Base-by-base conservation (phyloP, 2,888 invertebrate species). In the Acrobasis repandana region DNA sequence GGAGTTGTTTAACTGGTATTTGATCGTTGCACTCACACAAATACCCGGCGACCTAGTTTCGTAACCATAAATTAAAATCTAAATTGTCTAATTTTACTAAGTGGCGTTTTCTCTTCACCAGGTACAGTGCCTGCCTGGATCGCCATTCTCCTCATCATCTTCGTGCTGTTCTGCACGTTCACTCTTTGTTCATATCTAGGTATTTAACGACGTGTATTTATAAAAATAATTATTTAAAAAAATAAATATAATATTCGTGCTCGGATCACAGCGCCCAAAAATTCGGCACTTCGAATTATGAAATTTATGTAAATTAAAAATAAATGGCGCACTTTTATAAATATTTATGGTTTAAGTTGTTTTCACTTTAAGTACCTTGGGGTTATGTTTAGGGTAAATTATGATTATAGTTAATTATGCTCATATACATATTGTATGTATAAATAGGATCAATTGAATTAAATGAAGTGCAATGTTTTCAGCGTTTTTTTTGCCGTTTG, bases 121-220 rank as follows among this genome's bases (percentile, higher is more conserved):
- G 97, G 94, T 88, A 95, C 96, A 60, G 93, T 97, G 76, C 97
- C 97, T 63, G 95, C 95, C 65, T 97, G 97, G 96, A 84, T 96
- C 66, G 97, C 96, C 74, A 93, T 96, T 63, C 72, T 96, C 66
- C 92, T 97, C 58, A 95, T 97, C 70, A 90, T 97, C 65, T 85
- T 95, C 69, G 95, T 96, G 69, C 93, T 97, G 63, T 95, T 96
- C 83, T 93, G 95, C 76, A 96, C 97, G 63, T 97, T 97, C 89
- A 89, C 95, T 65, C 79, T 97, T 71, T 97, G 97, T 92, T 97
- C 97, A 71, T 97, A 96, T 87, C 80, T 97, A 82, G 97, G 96
- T 76, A 95, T 97, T 84, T 95, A 92, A 83, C 66, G 62, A 46
- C 36, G 34, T 62, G 56, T 64, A 61, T 59, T 61, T 68, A 71